Evolutionary conservation across 2,113 vertebrate species (phyloP), one percentile per base, ranked within the genome.

Genomic region (Sinocyclocheilus maitianheensis): DNA sequence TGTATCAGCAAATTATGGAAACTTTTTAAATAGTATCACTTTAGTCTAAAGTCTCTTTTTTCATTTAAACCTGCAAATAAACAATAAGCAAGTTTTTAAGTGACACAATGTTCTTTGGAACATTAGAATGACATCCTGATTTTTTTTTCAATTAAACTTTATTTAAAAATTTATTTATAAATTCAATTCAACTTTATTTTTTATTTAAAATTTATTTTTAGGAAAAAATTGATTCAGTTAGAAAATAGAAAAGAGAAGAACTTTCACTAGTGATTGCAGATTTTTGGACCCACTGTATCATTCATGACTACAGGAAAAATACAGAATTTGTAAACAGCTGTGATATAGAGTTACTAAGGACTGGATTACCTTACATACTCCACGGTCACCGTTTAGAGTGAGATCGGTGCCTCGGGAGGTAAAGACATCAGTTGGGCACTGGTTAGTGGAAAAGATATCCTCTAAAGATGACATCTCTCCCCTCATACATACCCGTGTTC

Each of bases 391-490:
- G 80, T 91, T 95, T 0, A 94, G 88, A 0, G 97, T 97, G 88
- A 99, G 91, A 90, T 99, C 98, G 60, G 95, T 93, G 67, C 97
- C 97, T 0, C 93, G 94, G 77, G 94, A 93, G 0, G 92, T 91
- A 72, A 98, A 95, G 62, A 92, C 87, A 0, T 91, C 92, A 6
- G 92, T 89, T 77, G 94, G 92, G 80, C 93, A 93, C 81, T 94
- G 94, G 82, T 93, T 95, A 77, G 95, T 95, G 4, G 94, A 92
- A 77, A 93, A 94, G 87, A 94, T 90, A 89, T 95, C 95, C 87
- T 95, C 96, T 91, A 97, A 96, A 89, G 96, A 97, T 91, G 97
- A 98, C 97, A 99, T 99, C 93, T 91, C 87, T 87, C 80, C 67
- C 13, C 16, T 55, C 81, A 81, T 84, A 85, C 88, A 90, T 91